Base-by-base conservation (phyloP, 1,140 invertebrate genomes). In the Thaumetopoea pityocampa region DNA sequence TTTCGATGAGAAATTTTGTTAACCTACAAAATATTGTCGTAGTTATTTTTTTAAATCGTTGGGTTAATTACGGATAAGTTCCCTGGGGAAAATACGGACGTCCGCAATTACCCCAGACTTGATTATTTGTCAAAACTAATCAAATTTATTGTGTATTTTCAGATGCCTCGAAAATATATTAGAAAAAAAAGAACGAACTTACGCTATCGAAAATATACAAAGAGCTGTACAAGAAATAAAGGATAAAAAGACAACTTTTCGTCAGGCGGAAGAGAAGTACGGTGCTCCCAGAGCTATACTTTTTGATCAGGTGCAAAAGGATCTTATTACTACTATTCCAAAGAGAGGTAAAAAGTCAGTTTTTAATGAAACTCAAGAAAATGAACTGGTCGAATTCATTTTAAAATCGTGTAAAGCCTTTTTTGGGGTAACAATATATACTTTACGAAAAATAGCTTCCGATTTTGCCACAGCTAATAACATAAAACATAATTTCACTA, bases 121-220 rank as follows among this genome's bases (percentile, higher is more conserved):
- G 19, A 37, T 46, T 20, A 26, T 11, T 18, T 37, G 16, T 43
- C 4, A 37, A 46, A 19, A 36, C 10, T 30, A 32, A 49, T 16
- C 23, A 34, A 33, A 24, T 24, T 42, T 28, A 23, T 16, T 35
- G n/a, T 18, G 6, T n/a, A 35, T 19, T 33, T 51, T 30, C 18
- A 54, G 41, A 49, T 54, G 40, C 41, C 45, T 41, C 45, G 40
- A 24, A 47, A 49, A 38, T 54, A 54, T 20, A n/a, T n/a, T 15
- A 32, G 5, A 11, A 18, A n/a, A 32, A 32, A 17, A 42, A 35
- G 23, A 42, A 33, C 22, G 30, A 44, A 9, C 34, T 16, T 51
- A 44, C 40, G 51, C 30, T 19, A 37, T 51, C 10, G 44, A 56
- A 20, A 10, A 27, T 16, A 41, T 47, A 44, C 29, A 51, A 43